Conservation (phyloP, 2,888 invertebrate genomes). For the Netelia inedita region DNA sequence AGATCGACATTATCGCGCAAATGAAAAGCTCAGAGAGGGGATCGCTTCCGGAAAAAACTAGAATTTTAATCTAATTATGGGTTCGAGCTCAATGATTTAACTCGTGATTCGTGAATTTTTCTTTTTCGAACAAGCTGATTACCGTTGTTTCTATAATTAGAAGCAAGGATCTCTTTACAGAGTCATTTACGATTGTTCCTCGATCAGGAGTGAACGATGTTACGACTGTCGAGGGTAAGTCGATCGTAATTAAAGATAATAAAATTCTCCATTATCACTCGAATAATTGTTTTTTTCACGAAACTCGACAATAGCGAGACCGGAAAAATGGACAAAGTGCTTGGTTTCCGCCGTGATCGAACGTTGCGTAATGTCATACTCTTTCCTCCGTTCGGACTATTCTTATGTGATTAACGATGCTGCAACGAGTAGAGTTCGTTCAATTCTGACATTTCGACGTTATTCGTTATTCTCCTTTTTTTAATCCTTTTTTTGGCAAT, state of each 20-base stretch:
- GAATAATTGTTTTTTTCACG: neutral
- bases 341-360: conserved; percentile 2
- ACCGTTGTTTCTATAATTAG: neutral
- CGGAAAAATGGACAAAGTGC: neutral
- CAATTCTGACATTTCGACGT: neutral
- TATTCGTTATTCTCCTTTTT: neutral
- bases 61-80: conserved; percentile 32
- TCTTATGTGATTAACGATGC: neutral
- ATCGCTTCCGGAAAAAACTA: conserved; percentile 35
- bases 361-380: neutral
- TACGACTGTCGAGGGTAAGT: too few species aligned
- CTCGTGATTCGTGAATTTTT: neutral
- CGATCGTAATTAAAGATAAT: too few species aligned
- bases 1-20: conserved; percentile 3
- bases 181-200: neutral
- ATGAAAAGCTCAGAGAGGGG: neutral
- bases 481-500: neutral
- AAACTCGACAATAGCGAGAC: neutral
- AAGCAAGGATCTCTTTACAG: neutral
- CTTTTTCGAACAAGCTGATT: neutral
- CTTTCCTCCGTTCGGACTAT: neutral
- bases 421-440: neutral
- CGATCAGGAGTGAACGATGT: neutral
- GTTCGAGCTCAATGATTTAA: neutral
- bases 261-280: neutral